These are phyloP conservation scores for Tragelaphus buxtoni DNA, from an alignment of 2,113 vertebrate species.

Conservation along the genomic window DNA sequence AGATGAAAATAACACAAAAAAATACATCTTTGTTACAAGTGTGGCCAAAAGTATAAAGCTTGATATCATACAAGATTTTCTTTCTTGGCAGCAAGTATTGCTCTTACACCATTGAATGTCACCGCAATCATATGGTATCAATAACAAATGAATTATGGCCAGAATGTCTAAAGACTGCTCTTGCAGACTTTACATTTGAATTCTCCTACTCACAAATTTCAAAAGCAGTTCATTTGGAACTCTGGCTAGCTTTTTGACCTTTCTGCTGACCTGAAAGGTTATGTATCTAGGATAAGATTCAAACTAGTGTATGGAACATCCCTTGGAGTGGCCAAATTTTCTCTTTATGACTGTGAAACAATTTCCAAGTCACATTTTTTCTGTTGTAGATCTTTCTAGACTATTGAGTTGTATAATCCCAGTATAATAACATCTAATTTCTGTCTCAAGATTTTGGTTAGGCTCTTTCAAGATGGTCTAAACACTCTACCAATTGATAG, in stretches of 20 bases:
- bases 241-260: conserved; percentile 47
- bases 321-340: conserved; percentile 49
- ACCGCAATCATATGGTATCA: conserved; percentile 67
- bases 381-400: conserved; percentile 33
- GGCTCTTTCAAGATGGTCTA: neutral
- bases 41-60: conserved; percentile 22
- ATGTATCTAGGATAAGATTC: conserved; percentile 42
- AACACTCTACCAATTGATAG: neutral
- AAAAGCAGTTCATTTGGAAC: conserved; percentile 30
- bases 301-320: conserved; percentile 56
- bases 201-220: conserved; percentile 46
- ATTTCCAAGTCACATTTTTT: conserved; percentile 53
- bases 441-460: conserved; percentile 1
- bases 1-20: conserved; percentile 54
- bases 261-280: conserved; percentile 54
- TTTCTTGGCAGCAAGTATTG: conserved; percentile 51
- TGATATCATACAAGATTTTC: conserved; percentile 4
- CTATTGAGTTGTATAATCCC: conserved; percentile 15
- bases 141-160: conserved; percentile 49
- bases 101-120: conserved; percentile 48
- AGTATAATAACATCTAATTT: conserved; percentile 18
- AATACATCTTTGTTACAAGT: conserved; percentile 50
- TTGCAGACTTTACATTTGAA: conserved; percentile 24
- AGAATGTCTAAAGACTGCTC: conserved; percentile 20
- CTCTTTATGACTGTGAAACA: conserved; percentile 60